These are phyloP conservation scores for Tetragnatha versicolor DNA, from an alignment of 1,140 invertebrate genomes.

Conservation along the genomic window DNA sequence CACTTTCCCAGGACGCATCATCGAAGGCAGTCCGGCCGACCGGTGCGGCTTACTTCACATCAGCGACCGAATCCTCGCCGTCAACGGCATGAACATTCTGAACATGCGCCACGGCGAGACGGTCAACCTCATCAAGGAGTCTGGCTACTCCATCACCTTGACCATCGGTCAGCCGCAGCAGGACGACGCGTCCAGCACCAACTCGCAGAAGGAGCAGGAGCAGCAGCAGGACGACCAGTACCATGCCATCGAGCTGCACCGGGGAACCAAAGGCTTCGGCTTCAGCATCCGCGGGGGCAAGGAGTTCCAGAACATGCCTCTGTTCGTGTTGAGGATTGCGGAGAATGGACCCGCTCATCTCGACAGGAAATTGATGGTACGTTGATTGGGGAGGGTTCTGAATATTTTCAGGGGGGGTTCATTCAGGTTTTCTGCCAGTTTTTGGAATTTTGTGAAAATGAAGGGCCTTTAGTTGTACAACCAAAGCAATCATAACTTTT, in stretches of 20 bases:
- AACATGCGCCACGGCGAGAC: constrained; percentile 95
- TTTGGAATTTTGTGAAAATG: too few relatives aligned
- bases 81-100: constrained; percentile 90
- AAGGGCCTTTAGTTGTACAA: too few relatives aligned
- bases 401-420: too few relatives aligned
- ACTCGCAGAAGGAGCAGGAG: constrained; percentile 14
- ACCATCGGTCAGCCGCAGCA: constrained; percentile 27
- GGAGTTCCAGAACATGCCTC: constrained; percentile 84
- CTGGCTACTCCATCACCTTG: constrained; percentile 71
- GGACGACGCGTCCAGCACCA: constrained; percentile 34
- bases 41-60: constrained; percentile 87
- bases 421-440: too few relatives aligned
- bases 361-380: constrained; percentile 45
- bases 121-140: constrained; percentile 89
- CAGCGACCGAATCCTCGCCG: constrained; percentile 94
- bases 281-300: constrained; percentile 84
- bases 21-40: constrained; percentile 93
- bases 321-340: constrained; percentile 82
- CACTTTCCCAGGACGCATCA: constrained; percentile 79
- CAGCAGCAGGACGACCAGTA: constrained; percentile 41
- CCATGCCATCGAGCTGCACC: constrained; percentile 74
- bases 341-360: constrained; percentile 78
- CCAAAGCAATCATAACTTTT: too few relatives aligned
- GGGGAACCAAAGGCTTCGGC: constrained; percentile 80
- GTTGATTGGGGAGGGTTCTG: too few relatives aligned